These are phyloP conservation scores for Mastigias papua DNA, from an alignment of 30 jellyfish, hydroid and myxozoan genomes.

Conservation along the genomic window DNA sequence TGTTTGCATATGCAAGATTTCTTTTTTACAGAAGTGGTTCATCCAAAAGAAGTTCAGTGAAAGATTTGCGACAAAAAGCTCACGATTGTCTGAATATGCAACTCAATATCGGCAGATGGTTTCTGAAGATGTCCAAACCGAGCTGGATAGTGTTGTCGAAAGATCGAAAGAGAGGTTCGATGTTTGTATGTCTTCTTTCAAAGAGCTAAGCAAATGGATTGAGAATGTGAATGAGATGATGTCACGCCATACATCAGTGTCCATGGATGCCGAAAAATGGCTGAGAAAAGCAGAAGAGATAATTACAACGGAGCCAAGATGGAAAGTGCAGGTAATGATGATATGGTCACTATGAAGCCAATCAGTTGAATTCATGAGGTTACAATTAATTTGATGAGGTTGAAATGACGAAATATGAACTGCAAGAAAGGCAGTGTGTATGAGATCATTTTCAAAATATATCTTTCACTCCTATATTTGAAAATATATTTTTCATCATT, in stretches of 20 bases:
- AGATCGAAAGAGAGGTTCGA: conserved; percentile 22
- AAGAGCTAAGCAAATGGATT: conserved; percentile 14
- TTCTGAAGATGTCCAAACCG: conserved; percentile 8
- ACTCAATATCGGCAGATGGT: conserved; percentile 13
- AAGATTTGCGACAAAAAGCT: conserved; percentile 54
- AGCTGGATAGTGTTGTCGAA: conserved; percentile 9
- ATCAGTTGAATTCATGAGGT: too few relatives aligned
- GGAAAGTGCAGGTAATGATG: conserved; percentile 65
- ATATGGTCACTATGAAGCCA: too few relatives aligned
- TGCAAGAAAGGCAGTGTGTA: too few relatives aligned
- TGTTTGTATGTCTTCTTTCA: conserved; percentile 38
- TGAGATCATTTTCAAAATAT: too few relatives aligned
- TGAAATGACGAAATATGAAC: too few relatives aligned
- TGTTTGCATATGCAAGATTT: too few relatives aligned
- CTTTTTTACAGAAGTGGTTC: conserved; percentile 77
- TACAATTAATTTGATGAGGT: too few relatives aligned
- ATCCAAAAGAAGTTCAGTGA: conserved; percentile 64
- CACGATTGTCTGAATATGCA: conserved; percentile 44
- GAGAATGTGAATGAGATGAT: conserved; percentile 8
- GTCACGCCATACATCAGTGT: conserved; percentile 5
- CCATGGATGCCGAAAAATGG: conserved; percentile 56
- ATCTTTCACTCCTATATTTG: too few relatives aligned
- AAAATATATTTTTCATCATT: too few relatives aligned
- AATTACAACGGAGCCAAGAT: conserved; percentile 57
- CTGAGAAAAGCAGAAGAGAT: conserved; percentile 68